Conservation (phyloP, 2,797 vertebrate species). For the Paguma larvata region DNA sequence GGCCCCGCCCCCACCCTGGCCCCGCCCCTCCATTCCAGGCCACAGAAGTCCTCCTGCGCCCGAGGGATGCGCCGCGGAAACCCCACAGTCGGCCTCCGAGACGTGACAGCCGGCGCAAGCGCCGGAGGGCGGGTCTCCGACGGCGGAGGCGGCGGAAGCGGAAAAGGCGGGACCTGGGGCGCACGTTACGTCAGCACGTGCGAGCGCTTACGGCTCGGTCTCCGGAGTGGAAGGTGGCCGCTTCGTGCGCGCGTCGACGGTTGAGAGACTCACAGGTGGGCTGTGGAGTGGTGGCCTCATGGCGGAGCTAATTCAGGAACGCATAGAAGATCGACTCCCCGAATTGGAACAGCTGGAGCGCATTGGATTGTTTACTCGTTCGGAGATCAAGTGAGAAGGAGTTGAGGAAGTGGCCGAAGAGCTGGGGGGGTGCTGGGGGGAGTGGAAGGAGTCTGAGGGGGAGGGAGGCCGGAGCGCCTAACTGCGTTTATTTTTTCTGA, state of each 20-base stretch:
- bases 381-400: constrained; percentile 93
- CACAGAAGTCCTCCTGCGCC: accelerated
- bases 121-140: accelerated
- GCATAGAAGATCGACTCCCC: constrained; percentile 94
- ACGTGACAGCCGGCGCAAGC: neutral
- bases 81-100: constrained; percentile 48
- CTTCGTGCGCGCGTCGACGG: accelerated
- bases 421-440: neutral
- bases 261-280: accelerated
- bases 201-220: neutral
- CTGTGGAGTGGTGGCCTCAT: constrained; percentile 82
- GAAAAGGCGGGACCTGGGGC: constrained; percentile 63
- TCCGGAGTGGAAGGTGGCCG: accelerated
- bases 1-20: neutral
- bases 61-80: neutral
- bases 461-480: neutral
- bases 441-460: neutral
- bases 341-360: constrained; percentile 96
- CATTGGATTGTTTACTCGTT: constrained; percentile 94
- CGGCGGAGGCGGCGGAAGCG: constrained; percentile 63
- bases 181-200: neutral
- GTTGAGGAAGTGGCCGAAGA: neutral
- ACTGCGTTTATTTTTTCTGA: neutral
- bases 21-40: neutral
- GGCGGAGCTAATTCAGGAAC: constrained; percentile 96